These are phyloP conservation scores for Eospalax fontanierii DNA, from an alignment of 2,797 vertebrate genomes.

Conservation along the genomic window DNA sequence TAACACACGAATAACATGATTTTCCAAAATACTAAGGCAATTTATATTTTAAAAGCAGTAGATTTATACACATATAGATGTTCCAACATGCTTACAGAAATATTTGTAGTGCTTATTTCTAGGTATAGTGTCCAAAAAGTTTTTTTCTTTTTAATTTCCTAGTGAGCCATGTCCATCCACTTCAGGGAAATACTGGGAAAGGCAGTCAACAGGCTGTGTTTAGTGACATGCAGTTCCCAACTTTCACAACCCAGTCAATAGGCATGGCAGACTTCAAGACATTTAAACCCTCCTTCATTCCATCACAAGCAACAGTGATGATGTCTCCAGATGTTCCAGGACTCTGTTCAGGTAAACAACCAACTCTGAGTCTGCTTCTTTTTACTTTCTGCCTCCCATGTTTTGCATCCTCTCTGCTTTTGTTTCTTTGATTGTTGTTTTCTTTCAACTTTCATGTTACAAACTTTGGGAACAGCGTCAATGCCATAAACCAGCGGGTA, in stretches of 20 bases:
- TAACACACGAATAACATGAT: background rate
- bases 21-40: background rate
- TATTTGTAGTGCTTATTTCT: background rate
- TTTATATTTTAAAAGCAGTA: background rate
- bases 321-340: slow-evolving; percentile 74
- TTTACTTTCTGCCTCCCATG: background rate
- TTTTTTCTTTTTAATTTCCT: slow-evolving; percentile 78
- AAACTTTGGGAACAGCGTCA: background rate
- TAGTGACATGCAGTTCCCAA: slow-evolving; percentile 79
- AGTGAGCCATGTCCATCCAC: slow-evolving; percentile 65
- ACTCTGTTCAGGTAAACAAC: background rate
- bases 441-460: background rate
- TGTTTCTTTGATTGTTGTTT: background rate
- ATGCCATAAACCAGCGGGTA: background rate
- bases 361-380: background rate
- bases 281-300: slow-evolving; percentile 81
- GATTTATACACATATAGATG: background rate
- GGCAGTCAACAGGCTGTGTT: slow-evolving; percentile 71
- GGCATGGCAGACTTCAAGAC: slow-evolving; percentile 78
- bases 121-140: slow-evolving; percentile 64
- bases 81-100: background rate
- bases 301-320: slow-evolving; percentile 74
- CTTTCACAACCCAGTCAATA: slow-evolving; percentile 84
- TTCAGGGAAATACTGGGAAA: slow-evolving; percentile 79
- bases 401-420: background rate